Conservation (phyloP, 2,888 invertebrate species). For the Cryptops parisi region DNA sequence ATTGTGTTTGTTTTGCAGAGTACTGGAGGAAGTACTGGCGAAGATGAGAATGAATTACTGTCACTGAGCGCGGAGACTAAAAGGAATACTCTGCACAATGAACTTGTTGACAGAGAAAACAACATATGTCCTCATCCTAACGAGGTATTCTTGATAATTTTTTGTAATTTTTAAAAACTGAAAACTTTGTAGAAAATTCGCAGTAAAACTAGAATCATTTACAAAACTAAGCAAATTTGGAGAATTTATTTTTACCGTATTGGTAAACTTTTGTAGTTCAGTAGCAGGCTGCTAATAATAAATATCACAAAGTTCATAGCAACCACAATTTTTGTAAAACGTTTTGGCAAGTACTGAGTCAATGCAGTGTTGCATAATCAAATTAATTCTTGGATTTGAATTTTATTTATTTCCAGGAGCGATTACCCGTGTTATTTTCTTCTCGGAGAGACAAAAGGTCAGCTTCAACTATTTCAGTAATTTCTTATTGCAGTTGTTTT, state of each 20-base stretch:
- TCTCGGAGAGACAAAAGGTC: conserved; percentile 38
- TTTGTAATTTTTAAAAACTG: neutral
- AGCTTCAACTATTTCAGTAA: conserved; percentile 12
- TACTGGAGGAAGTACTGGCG: conserved; percentile 43
- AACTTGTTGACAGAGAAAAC: conserved; percentile 26
- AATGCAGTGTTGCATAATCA: conserved; percentile 6
- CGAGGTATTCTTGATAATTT: conserved; percentile 18
- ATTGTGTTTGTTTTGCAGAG: conserved; percentile 35
- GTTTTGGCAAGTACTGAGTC: no score
- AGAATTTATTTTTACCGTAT: no score
- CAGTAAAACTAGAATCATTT: conserved; percentile 14
- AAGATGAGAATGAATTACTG: conserved; percentile 34
- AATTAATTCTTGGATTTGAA: no score
- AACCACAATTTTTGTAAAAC: no score
- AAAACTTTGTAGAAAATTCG: neutral
- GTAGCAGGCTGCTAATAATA: no score
- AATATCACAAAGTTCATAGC: no score
- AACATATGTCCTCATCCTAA: conserved; percentile 19
- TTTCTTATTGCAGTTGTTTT: conserved; percentile 12
- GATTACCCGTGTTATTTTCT: no score
- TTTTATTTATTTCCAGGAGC: no score
- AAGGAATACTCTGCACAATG: conserved; percentile 38
- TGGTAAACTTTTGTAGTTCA: no score
- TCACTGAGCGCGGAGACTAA: conserved; percentile 35
- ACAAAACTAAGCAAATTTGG: no score